Percentiles rank a stretch among this genome's conserved stretches.
phyloP scores from a whole-genome alignment of 2,888 invertebrate genomes.

The Trissolcus brochymenae region DNA sequence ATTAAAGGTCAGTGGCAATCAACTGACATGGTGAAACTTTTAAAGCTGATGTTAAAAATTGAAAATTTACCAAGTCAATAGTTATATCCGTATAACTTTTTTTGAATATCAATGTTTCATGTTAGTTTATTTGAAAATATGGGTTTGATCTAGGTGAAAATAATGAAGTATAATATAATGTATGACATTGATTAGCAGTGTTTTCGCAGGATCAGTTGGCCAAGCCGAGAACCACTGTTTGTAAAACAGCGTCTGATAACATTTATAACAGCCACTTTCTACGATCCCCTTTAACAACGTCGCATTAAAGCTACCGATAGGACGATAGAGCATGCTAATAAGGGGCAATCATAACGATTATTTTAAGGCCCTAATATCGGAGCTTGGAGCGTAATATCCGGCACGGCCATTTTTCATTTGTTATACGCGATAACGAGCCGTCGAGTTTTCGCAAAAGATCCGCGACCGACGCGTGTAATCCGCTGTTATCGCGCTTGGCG shows the following conservation, averaged over 20 bases:
- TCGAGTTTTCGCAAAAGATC: conserved; percentile 56
- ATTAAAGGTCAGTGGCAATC: conserved; percentile 75
- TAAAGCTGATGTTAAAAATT: conserved; percentile 2
- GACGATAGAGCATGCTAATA: conserved; percentile 71
- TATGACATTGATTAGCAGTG: conserved; percentile 13
- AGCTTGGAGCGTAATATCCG: conserved; percentile 62
- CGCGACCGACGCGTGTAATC: conserved; percentile 54
- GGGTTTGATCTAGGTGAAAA: neutral
- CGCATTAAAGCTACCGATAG: conserved; percentile 67
- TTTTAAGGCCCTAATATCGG: conserved; percentile 65
- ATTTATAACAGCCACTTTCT: conserved; percentile 67
- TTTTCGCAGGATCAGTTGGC: conserved; percentile 7
- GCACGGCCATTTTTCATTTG: conserved; percentile 65
- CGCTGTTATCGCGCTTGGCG: conserved; percentile 36
- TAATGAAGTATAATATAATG: neutral
- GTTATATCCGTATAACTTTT: too few relatives aligned
- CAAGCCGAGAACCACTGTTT: conserved; percentile 65
- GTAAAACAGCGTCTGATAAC: conserved; percentile 68
- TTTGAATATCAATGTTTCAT: too few relatives aligned
- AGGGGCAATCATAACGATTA: conserved; percentile 70
- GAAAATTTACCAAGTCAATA: too few relatives aligned
- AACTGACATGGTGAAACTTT: conserved; percentile 63
- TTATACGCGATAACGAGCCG: conserved; percentile 60
- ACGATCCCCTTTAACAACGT: conserved; percentile 64
- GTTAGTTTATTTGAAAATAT: neutral